Conservation (phyloP, 2,113 vertebrate species). For the Bombycilla garrulus region DNA sequence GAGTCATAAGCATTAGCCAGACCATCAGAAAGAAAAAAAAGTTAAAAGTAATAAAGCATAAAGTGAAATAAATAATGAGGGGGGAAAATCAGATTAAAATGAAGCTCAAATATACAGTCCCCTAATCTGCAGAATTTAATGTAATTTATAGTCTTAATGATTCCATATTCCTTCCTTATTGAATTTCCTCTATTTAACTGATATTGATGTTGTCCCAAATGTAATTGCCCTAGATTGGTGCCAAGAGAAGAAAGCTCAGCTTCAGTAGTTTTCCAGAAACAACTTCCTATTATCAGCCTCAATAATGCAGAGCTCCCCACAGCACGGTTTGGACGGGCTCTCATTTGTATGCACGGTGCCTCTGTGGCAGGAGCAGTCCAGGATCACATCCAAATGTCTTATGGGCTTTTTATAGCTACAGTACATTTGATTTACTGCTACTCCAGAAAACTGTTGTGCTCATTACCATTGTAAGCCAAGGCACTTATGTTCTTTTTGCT, state of each 20-base stretch:
- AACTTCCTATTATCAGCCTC: background rate
- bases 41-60: background rate
- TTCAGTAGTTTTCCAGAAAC: conserved; percentile 21
- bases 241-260: background rate
- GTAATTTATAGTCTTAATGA: conserved; percentile 20
- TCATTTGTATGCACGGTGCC: conserved; percentile 49
- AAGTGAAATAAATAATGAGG: background rate
- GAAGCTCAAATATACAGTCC: background rate
- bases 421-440: conserved; percentile 71
- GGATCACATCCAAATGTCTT: conserved; percentile 55
- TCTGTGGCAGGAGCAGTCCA: background rate
- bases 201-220: background rate
- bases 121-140: background rate
- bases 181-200: conserved; percentile 10
- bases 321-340: background rate
- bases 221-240: background rate
- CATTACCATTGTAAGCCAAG: conserved; percentile 57
- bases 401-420: conserved; percentile 58
- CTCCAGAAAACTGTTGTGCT: conserved; percentile 65
- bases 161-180: conserved; percentile 25
- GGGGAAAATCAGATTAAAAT: background rate
- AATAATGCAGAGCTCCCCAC: background rate
- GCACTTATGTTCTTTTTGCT: conserved; percentile 44
- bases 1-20: background rate
- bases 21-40: background rate